Conservation (phyloP, 2,113 vertebrate species). For the Macquaria australasica region DNA sequence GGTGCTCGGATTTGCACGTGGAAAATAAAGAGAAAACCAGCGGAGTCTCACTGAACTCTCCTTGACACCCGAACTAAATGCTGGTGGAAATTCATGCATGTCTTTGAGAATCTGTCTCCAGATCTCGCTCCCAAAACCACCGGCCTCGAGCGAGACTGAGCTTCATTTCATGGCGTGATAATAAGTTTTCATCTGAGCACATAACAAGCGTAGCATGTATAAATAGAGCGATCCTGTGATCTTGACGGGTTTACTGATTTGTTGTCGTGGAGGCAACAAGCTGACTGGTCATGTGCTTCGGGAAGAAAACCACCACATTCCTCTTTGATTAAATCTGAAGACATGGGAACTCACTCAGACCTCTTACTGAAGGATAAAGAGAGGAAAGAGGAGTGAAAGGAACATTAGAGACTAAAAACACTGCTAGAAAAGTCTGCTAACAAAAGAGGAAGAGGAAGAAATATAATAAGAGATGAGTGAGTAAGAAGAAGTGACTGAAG, state of each 20-base stretch:
- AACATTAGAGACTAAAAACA: background rate
- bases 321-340: conserved; percentile 6
- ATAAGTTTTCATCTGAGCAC: background rate
- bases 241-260: background rate
- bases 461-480: background rate
- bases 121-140: background rate
- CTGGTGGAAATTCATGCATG: background rate
- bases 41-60: conserved; percentile 4
- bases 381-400: background rate
- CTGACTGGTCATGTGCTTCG: conserved; percentile 28
- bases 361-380: background rate
- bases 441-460: conserved; percentile 25
- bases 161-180: conserved; percentile 33
- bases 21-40: background rate
- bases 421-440: fast-evolving
- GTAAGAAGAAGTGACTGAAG: conserved; percentile 1
- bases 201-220: background rate
- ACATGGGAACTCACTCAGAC: background rate
- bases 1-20: background rate
- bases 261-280: background rate
- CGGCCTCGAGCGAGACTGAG: background rate
- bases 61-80: conserved; percentile 17
- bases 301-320: background rate
- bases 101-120: conserved; percentile 7
- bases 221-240: conserved; percentile 23